These are phyloP conservation scores for Cyprichromis sp. DNA, from an alignment of 2,113 vertebrate species.

Conservation along the genomic window DNA sequence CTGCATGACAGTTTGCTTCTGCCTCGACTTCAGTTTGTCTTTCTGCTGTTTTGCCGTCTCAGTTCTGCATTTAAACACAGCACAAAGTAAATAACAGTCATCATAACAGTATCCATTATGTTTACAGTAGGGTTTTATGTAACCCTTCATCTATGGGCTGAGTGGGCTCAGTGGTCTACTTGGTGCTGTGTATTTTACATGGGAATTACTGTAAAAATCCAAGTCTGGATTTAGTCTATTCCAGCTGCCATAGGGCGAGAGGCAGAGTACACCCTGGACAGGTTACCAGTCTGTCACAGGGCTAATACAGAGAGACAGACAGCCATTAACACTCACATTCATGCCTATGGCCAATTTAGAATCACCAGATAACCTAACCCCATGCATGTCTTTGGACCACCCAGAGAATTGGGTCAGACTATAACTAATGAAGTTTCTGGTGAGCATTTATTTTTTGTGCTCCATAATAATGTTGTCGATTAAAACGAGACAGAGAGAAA, in stretches of 20 bases:
- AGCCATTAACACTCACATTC: not conserved
- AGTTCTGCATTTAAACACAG: not conserved
- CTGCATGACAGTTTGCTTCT: not conserved
- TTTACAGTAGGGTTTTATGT: not conserved
- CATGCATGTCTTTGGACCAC: not conserved
- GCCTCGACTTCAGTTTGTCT: accelerated
- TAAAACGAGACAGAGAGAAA: not conserved
- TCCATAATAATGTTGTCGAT: not conserved
- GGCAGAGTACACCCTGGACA: accelerated
- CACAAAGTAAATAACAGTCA: not conserved
- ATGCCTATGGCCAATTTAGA: not conserved
- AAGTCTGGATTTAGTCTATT: not conserved
- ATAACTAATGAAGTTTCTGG: not conserved
- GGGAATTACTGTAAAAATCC: not conserved
- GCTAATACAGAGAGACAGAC: not conserved
- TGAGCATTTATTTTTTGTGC: not conserved
- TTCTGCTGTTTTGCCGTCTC: not conserved
- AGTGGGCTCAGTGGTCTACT: accelerated
- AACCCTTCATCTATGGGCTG: not conserved
- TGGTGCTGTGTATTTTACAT: not conserved
- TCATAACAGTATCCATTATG: not conserved
- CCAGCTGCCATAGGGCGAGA: not conserved
- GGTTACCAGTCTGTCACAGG: not conserved
- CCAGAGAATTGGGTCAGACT: not conserved
- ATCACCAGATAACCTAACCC: not conserved